Conservation (phyloP, 2,888 invertebrate species). For the Mimumesa dahlbomi region DNA sequence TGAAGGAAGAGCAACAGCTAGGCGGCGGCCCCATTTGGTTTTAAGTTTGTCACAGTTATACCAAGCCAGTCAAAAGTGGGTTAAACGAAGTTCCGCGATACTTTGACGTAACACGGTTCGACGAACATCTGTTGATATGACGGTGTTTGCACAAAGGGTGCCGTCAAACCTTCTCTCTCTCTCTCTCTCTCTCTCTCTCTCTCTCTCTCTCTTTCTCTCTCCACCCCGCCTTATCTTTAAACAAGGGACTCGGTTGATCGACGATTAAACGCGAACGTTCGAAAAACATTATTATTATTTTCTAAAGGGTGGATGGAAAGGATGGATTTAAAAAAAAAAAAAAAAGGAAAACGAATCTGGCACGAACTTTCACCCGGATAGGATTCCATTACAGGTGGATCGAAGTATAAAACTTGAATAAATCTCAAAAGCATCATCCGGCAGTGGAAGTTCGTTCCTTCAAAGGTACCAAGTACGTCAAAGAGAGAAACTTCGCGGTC, state of each 20-base stretch:
- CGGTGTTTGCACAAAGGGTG: constrained; percentile 1
- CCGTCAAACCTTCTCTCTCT: too few relatives aligned
- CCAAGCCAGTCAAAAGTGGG: constrained; percentile 70
- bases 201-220: too few relatives aligned
- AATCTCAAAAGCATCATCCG: constrained; percentile 5
- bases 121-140: constrained; percentile 32
- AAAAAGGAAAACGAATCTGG: neutral
- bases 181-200: too few relatives aligned
- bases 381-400: constrained; percentile 3
- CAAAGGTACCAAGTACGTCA: constrained; percentile 4
- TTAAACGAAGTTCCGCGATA: constrained; percentile 71
- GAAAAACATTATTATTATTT: neutral
- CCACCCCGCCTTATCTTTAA: neutral
- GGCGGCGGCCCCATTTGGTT: constrained; percentile 57
- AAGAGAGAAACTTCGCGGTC: constrained; percentile 30
- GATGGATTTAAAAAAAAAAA: neutral
- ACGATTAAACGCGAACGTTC: constrained; percentile 31
- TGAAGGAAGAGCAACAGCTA: constrained; percentile 61
- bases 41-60: constrained; percentile 70
- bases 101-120: constrained; percentile 40
- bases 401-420: constrained; percentile 30
- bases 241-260: constrained; percentile 13
- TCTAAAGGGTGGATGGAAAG: neutral
- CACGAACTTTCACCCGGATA: neutral
- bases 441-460: neutral